phyloP scores from a whole-genome alignment of 2,888 invertebrate genomes.

The Chrysolina oricalcia region DNA sequence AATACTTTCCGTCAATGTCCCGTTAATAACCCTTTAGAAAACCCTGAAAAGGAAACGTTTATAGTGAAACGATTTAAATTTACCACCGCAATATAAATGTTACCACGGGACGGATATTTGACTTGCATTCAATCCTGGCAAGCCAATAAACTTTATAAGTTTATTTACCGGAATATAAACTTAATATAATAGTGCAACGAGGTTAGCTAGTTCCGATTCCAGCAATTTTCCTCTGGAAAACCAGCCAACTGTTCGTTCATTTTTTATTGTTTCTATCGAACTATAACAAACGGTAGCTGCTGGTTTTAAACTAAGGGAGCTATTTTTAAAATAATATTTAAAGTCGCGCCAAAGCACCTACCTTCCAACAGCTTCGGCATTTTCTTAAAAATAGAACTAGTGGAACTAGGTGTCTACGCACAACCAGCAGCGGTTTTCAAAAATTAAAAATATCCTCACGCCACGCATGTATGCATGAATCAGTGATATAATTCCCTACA shows the following conservation, averaged over 20 bases:
- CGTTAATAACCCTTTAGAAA: too few relatives aligned
- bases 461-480: background rate
- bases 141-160: too few relatives aligned
- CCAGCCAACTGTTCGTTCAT: background rate
- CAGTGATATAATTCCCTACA: background rate
- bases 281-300: background rate
- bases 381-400: conserved; percentile 36
- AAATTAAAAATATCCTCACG: conserved; percentile 13
- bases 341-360: conserved; percentile 24
- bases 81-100: too few relatives aligned
- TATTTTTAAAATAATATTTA: conserved; percentile 43
- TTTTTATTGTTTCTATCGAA: conserved; percentile 3
- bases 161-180: too few relatives aligned
- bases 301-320: conserved; percentile 37
- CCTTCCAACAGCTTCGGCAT: conserved; percentile 35
- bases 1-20: too few relatives aligned
- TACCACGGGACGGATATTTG: too few relatives aligned
- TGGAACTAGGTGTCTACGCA: conserved; percentile 2
- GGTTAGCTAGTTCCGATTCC: too few relatives aligned
- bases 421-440: conserved; percentile 3
- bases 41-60: too few relatives aligned
- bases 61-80: too few relatives aligned
- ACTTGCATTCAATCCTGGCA: too few relatives aligned
- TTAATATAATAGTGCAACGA: too few relatives aligned
- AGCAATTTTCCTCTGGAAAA: background rate